phyloP scores from a whole-genome alignment of 2,888 invertebrate species.

The Yponomeuta cagnagella region DNA sequence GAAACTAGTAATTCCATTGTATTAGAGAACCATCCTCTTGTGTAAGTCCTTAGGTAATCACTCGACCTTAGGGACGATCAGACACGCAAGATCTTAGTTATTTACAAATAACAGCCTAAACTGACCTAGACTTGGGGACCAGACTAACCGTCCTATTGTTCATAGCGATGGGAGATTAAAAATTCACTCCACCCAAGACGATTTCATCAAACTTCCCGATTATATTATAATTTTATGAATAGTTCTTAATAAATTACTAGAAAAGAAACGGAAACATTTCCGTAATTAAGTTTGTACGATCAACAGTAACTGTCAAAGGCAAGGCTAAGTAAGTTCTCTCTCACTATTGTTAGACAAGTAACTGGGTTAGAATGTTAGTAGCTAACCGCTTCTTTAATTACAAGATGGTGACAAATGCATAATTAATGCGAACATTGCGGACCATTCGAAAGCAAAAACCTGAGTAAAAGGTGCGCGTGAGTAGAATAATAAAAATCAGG shows the following conservation, averaged over 20 bases:
- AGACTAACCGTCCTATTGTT: background rate
- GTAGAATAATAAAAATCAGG: background rate
- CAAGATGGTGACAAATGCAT: background rate
- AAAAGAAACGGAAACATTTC: background rate
- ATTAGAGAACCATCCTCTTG: background rate
- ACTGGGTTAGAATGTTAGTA: background rate
- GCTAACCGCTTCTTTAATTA: background rate
- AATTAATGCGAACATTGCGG: background rate
- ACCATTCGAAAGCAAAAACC: background rate
- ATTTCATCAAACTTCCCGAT: background rate
- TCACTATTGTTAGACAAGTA: background rate
- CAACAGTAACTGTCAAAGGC: background rate
- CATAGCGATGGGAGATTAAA: background rate
- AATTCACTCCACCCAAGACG: background rate
- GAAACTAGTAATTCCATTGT: background rate
- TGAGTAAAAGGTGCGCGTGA: background rate
- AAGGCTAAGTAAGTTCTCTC: background rate
- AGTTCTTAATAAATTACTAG: background rate
- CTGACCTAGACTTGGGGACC: background rate
- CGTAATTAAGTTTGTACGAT: background rate
- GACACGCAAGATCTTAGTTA: background rate
- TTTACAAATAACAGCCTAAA: background rate
- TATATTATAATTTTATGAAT: background rate
- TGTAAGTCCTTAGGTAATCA: background rate
- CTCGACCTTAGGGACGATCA: background rate